These are phyloP conservation scores for Dasysyrphus tricinctus DNA, from an alignment of 2,888 invertebrate species.

Conservation along the genomic window DNA sequence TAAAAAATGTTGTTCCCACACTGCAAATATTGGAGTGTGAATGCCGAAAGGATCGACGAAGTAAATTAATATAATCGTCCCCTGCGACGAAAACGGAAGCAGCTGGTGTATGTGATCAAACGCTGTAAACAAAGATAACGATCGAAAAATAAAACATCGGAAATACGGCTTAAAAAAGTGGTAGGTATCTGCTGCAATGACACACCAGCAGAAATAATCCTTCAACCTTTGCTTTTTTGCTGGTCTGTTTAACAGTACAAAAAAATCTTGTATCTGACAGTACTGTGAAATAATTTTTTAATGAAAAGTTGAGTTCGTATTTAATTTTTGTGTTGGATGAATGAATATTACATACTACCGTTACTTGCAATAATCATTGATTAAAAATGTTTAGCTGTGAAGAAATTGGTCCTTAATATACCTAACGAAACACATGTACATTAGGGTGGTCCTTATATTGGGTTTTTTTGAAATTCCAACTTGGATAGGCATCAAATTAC, in stretches of 20 bases:
- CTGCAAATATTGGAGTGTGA: background rate
- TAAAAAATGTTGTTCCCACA: constrained; percentile 25
- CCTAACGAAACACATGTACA: too few relatives aligned
- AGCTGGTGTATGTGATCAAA: constrained; percentile 54
- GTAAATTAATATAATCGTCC: constrained; percentile 29
- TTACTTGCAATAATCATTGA: too few relatives aligned
- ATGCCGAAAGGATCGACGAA: background rate
- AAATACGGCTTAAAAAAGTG: constrained; percentile 21
- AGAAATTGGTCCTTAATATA: too few relatives aligned
- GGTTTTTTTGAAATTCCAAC: too few relatives aligned
- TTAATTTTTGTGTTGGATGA: too few relatives aligned
- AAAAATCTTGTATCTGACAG: constrained; percentile 16
- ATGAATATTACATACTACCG: too few relatives aligned
- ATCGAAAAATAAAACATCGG: constrained; percentile 14
- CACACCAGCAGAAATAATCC: constrained; percentile 15
- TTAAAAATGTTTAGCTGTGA: too few relatives aligned
- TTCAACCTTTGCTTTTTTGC: background rate
- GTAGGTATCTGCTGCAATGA: constrained; percentile 1
- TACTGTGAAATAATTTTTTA: background rate
- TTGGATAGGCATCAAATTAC: too few relatives aligned
- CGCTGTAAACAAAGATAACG: constrained; percentile 40
- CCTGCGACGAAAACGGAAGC: constrained; percentile 52
- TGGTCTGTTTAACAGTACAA: background rate
- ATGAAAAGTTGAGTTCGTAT: background rate
- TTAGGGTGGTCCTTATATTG: too few relatives aligned